These are phyloP conservation scores for Papilio elwesi DNA, from an alignment of 2,888 invertebrate species.

Conservation along the genomic window DNA sequence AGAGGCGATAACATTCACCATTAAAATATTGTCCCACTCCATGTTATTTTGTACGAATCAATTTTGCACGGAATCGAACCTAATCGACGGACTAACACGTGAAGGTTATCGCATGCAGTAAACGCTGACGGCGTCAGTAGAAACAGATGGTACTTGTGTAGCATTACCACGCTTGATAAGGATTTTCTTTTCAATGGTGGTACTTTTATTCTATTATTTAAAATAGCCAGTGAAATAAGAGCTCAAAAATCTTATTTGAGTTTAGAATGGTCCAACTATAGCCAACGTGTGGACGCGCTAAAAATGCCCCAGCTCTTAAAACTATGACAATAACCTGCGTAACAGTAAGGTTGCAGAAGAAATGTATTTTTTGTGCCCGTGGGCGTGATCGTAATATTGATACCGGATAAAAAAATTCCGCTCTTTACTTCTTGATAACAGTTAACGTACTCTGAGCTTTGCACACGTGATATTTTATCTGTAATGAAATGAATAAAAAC, in stretches of 20 bases:
- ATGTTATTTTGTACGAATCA: constrained; percentile 16
- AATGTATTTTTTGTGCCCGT: neutral
- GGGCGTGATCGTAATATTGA: neutral
- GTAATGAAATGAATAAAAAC: constrained; percentile 28
- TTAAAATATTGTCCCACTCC: constrained; percentile 21
- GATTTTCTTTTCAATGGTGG: too few relatives aligned
- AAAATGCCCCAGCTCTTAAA: too few relatives aligned
- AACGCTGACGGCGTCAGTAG: neutral
- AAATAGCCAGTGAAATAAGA: too few relatives aligned
- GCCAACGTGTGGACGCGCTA: too few relatives aligned
- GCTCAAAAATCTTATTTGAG: too few relatives aligned
- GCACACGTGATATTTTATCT: constrained; percentile 29
- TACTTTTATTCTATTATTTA: neutral
- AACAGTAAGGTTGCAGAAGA: too few relatives aligned
- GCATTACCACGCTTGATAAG: neutral
- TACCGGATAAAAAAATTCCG: constrained; percentile 20
- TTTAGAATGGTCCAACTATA: too few relatives aligned
- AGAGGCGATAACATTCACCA: constrained; percentile 15
- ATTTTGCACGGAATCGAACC: constrained; percentile 22
- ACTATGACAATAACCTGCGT: too few relatives aligned
- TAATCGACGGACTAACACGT: constrained; percentile 19
- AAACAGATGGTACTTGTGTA: constrained; percentile 13
- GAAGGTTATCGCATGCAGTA: constrained; percentile 12
- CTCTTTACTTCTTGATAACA: constrained; percentile 11
- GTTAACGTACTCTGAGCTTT: constrained; percentile 11